These are phyloP conservation scores for Pheosia gnoma DNA, from an alignment of 2,888 invertebrate genomes.

Conservation along the genomic window DNA sequence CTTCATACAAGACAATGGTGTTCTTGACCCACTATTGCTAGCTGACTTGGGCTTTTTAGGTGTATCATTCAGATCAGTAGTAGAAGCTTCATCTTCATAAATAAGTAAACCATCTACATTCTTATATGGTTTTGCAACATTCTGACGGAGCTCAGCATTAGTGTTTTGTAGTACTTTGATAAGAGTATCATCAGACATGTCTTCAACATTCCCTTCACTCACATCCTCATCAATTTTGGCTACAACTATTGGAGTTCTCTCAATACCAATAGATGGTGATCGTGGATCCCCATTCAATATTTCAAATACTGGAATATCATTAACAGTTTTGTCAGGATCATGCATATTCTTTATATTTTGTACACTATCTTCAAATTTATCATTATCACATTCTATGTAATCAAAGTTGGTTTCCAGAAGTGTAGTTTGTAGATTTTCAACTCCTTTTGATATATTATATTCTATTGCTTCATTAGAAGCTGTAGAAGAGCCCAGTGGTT, in stretches of 20 bases:
- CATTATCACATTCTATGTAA: conserved; percentile 71
- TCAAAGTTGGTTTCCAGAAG: conserved; percentile 86
- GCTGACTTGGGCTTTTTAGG: conserved; percentile 68
- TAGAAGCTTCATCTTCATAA: conserved; percentile 81
- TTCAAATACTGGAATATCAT: conserved; percentile 53
- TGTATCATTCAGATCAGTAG: conserved; percentile 53
- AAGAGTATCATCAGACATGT: conserved; percentile 77
- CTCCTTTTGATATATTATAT: conserved; percentile 56
- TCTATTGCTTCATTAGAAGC: conserved; percentile 71
- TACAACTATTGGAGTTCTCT: conserved; percentile 78
- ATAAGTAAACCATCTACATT: conserved; percentile 81
- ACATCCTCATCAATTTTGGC: conserved; percentile 51
- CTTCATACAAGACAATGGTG: conserved; percentile 80
- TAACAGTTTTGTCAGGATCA: conserved; percentile 27
- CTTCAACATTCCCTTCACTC: conserved; percentile 67
- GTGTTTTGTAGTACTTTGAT: conserved; percentile 73
- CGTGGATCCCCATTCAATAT: conserved; percentile 73
- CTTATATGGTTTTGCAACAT: conserved; percentile 50
- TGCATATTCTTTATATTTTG: conserved; percentile 18
- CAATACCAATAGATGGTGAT: conserved; percentile 76
- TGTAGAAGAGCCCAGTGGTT: conserved; percentile 72
- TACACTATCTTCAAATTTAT: conserved; percentile 53
- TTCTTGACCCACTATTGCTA: conserved; percentile 66
- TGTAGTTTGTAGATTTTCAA: conserved; percentile 63
- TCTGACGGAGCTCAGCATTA: conserved; percentile 62